These are phyloP conservation scores for Sapayoa aenigma DNA, from an alignment of 2,113 vertebrate species.

Conservation along the genomic window DNA sequence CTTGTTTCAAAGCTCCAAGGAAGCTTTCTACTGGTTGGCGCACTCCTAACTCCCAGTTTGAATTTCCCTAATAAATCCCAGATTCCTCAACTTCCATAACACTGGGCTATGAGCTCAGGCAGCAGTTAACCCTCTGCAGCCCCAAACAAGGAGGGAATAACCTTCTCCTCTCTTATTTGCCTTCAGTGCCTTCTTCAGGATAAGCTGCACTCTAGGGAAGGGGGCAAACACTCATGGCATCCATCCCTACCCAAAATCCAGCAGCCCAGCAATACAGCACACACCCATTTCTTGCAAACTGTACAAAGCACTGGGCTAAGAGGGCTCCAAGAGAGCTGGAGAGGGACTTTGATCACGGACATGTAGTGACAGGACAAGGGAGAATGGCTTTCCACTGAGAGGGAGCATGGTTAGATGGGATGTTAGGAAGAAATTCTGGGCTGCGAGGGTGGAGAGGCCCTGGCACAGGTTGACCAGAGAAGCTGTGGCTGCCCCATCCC, in stretches of 20 bases:
- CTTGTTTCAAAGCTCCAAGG: neutral
- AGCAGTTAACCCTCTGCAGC: neutral
- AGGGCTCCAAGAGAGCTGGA: neutral
- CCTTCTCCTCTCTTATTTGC: neutral
- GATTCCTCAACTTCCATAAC: neutral
- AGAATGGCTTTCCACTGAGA: neutral
- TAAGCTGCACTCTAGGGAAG: neutral
- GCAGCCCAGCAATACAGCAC: too few species aligned
- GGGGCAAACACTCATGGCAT: neutral
- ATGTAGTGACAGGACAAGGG: neutral
- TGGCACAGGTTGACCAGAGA: neutral
- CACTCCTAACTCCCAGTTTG: neutral
- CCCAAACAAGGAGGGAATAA: neutral
- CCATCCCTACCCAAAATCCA: neutral
- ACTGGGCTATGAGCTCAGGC: neutral
- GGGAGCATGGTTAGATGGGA: neutral
- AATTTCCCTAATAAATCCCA: conserved; percentile 16
- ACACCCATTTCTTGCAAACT: neutral
- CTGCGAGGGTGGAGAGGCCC: neutral
- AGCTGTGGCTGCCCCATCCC: neutral
- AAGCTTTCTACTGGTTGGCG: neutral
- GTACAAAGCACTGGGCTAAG: neutral
- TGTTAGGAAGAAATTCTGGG: neutral
- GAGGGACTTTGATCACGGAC: neutral
- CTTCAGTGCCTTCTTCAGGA: neutral